Base-by-base conservation (phyloP, 2,113 vertebrate species). In the Balaenoptera acutorostrata region DNA sequence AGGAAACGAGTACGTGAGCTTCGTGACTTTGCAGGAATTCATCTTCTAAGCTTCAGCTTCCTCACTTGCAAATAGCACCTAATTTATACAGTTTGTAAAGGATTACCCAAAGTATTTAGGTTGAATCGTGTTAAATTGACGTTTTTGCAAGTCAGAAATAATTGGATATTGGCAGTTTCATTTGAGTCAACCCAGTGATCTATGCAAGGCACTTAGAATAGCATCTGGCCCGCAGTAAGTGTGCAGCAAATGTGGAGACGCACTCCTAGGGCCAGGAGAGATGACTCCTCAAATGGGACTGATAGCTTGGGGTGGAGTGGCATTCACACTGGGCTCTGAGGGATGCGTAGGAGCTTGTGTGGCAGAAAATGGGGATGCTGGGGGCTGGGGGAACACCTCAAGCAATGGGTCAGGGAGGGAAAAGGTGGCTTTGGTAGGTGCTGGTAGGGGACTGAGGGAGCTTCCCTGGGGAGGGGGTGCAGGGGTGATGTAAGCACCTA, bases 1-100 rank as follows among this genome's bases (percentile, higher is more conserved):
- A 8, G 27, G 39, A 64, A 27, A 55, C 5, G 0, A 27, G 9
- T 3, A 2, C 1, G 0, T 5, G 11, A 36, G 41, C 39, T 36
- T 46, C 21, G 17, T 29, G 86, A 44, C 23, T 72, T 5, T 44
- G 36, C 1, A 6, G 6, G 64, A 29, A 17, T 41, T 23, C 29
- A 33, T 15, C 69, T n/a, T 21, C 18, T 36, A 14, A 31, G 23
- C 21, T 44, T 75, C 63, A 2, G 31, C 29, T 31, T 66, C 29
- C 33, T 57, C 13, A 0, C 55, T 41, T 61, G 27, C 6, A 66
- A 41, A 49, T 9, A 59, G 27, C 27, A 33, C 71, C 7, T 39
- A 41, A 61, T 23, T n/a, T 25, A 39, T 3, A 25, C 18, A 9
- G 3, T 5, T 21, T 59, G 33, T 29, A 59, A 68, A 84, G 69